Base-by-base conservation (phyloP, 2,797 vertebrate genomes). In the Pitangus sulphuratus region DNA sequence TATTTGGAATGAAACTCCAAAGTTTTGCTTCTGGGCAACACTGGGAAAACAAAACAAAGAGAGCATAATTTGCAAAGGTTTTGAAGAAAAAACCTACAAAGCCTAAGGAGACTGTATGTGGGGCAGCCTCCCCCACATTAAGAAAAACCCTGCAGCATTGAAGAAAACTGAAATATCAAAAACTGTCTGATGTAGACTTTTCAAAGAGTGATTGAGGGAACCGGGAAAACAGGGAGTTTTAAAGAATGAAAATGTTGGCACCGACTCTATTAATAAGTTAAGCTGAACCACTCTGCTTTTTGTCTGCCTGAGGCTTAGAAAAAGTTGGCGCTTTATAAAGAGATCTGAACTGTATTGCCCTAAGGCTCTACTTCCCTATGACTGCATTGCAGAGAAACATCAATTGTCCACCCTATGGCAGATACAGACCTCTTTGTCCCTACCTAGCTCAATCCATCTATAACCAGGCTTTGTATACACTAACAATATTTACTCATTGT, bases 301-400 rank as follows among this genome's bases (percentile, higher is more conserved):
- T 69, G 12, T 62, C 54, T 48, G 42, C n/a, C 54, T 68, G 61
- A 70, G 48, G 56, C 68, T 93, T 78, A 95, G 92, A 97, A 77
- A 18, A 62, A 70, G 31, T 13, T 66, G 62, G 19, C 20, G 22
- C 26, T 54, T 91, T 31, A 48, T 53, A 82, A 89, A 87, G 42
- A 89, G 83, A 78, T 76, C 62, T 11, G 74, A 66, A 22, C 57
- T 61, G 22, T 10, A 11, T 16, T 25, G 31, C 30, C 66, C 31
- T 31, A 37, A 48, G 0, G 0, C 30, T 74, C 31, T 45, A 58
- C 39, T 91, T 95, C 39, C 4, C 11, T 26, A 28, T 4, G n/a
- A 12, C 35, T 42, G n/a, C 20, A n/a, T 17, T 87, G 26, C 39
- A 84, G 40, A 75, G 40, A 89, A 70, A 24, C 7, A 33, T 24